Base-by-base conservation (phyloP, 2,797 vertebrate genomes). In the Eidolon dupreanum region DNA sequence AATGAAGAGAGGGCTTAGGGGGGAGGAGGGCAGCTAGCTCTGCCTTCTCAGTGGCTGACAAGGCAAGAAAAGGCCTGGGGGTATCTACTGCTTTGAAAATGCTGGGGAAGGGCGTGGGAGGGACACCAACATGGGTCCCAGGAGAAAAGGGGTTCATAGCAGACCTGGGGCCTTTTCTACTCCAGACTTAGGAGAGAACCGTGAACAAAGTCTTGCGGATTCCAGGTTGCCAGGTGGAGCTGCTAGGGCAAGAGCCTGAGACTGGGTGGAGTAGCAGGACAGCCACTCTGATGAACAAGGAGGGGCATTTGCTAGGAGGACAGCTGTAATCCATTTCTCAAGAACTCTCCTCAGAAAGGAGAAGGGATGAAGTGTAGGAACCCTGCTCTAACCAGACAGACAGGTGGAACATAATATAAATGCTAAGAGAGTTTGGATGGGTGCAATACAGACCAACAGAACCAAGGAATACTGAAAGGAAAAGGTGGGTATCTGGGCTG, bases 61-160 rank as follows among this genome's bases (percentile, higher is more conserved):
- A 31, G 33, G 24, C 10, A 53, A 38, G 12, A 65, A 11, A 49
- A 59, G 26, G 55, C 33, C 61, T 66, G 38, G 19, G 55, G 55
- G 46, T 5, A 12, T 22, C 22, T 5, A 20, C 36, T 19, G 28
- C 70, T 55, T 78, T 78, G 12, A 46, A 90, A 87, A 63, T 17
- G 17, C 70, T 26, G 26, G 10, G 17, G 41, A 51, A 46, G 13
- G 38, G 17, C 22, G 1, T 6, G 15, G 13, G 31, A 13, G 9
- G 78, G 26, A 3, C 0, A 5, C 43, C 66, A 41, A 20, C 2
- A 0, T 49, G 36, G 51, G 33, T 1, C 8, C 53, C 41, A 43
- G 36, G 38, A 38, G 31, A 75, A 36, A 41, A 94, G 12, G 31
- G 41, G 41, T 46, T n/a, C 79, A 49, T 0, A 8, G 24, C 20